These are phyloP conservation scores for Heterodera carotae DNA, from an alignment of 1,140 invertebrate species.

Conservation along the genomic window DNA sequence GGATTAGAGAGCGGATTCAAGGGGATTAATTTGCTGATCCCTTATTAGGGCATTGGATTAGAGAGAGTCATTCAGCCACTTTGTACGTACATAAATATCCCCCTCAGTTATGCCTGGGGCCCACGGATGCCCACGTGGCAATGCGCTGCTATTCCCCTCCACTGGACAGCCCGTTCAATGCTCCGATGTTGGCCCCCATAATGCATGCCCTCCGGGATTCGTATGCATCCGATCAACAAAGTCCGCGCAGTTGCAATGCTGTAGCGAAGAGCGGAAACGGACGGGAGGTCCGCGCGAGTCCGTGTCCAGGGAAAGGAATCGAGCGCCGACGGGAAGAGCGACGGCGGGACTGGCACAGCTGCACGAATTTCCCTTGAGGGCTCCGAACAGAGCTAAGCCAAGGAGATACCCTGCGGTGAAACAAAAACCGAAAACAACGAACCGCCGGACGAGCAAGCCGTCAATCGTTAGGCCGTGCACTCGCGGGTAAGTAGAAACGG, in stretches of 20 bases:
- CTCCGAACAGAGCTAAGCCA: background rate
- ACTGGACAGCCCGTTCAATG: conserved; percentile 62
- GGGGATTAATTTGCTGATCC: background rate
- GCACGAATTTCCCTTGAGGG: background rate
- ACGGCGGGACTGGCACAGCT: background rate
- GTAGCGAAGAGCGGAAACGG: conserved; percentile 37
- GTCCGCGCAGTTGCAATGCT: conserved; percentile 55
- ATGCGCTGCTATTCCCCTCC: conserved; percentile 60
- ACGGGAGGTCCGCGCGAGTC: conserved; percentile 5
- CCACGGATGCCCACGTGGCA: conserved; percentile 58
- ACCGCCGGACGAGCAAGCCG: conserved; percentile 5
- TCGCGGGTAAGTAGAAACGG: conserved; percentile 31
- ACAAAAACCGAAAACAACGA: conserved; percentile 1
- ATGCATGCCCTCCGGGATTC: conserved; percentile 54
- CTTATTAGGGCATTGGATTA: too few species aligned
- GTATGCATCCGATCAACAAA: conserved; percentile 48
- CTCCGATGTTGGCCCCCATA: conserved; percentile 44
- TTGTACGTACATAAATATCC: too few species aligned
- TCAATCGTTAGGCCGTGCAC: conserved; percentile 12
- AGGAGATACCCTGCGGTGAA: conserved; percentile 1
- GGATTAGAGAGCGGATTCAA: conserved; percentile 8
- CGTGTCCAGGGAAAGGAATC: background rate
- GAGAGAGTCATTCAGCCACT: too few species aligned
- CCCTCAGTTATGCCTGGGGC: conserved; percentile 50
- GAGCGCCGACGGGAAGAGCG: background rate